Evolutionary conservation across 2,113 vertebrate species (phyloP).

Genomic region (Cephalophus harveyi): DNA sequence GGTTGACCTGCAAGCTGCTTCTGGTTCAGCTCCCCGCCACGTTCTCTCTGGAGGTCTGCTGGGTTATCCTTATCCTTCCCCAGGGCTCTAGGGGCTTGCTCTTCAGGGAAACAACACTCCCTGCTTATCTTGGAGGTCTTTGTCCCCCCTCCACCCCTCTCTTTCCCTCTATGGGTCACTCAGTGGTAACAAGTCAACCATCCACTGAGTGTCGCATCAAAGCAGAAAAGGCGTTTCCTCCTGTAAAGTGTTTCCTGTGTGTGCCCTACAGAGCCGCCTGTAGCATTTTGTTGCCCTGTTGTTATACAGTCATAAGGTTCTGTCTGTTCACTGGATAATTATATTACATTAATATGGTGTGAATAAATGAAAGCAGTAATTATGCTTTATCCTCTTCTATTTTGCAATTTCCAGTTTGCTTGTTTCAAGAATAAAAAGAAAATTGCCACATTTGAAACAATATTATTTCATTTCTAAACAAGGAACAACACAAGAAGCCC

Average conservation of each 20-base stretch:
- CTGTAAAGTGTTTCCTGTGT: constrained; percentile 51
- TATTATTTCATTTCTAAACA: constrained; percentile 65
- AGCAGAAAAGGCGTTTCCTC: constrained; percentile 50
- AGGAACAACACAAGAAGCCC: not conserved
- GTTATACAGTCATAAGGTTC: constrained; percentile 78
- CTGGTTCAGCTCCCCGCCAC: fast-evolving
- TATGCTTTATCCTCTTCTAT: constrained; percentile 74
- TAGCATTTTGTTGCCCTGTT: constrained; percentile 47
- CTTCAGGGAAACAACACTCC: fast-evolving
- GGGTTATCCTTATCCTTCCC: too few relatives aligned
- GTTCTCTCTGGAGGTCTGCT: not conserved
- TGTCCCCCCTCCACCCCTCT: not conserved
- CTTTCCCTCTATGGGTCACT: not conserved
- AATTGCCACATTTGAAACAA: constrained; percentile 70
- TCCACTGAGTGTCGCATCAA: constrained; percentile 50
- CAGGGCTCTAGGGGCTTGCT: fast-evolving
- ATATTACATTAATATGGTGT: constrained; percentile 81
- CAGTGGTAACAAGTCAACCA: constrained; percentile 13
- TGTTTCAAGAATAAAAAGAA: constrained; percentile 71
- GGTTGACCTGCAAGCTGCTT: fast-evolving
- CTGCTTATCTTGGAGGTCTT: fast-evolving
- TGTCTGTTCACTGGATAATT: constrained; percentile 77
- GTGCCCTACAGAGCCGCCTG: constrained; percentile 61
- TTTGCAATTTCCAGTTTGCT: constrained; percentile 79
- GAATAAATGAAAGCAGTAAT: constrained; percentile 81